Base-by-base conservation (phyloP, 2,888 invertebrate species). In the Gerris lacustris region DNA sequence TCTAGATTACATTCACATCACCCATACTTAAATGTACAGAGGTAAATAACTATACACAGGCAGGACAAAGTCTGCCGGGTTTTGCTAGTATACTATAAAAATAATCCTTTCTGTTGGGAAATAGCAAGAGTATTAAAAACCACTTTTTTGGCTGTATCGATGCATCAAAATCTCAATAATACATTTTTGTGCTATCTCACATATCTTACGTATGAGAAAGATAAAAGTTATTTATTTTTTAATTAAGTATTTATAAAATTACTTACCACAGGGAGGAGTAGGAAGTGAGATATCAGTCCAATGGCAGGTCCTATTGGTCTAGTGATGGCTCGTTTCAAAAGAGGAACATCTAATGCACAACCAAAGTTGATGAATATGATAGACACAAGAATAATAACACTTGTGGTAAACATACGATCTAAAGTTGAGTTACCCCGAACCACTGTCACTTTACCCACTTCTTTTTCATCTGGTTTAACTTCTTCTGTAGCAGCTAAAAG, bases 311-410 rank as follows among this genome's bases (percentile, higher is more conserved):
- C 93, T 17, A 92, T 81, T 0, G 94, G 94, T 73, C 84, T 84
- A 73, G 83, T 85, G 2, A 92, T 75, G 18, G 88, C 88, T 2
- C 83, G 81, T 74, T 84, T 84, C 17, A 93, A 84, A 0, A 87
- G 85, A 0, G 83, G 81, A 86, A 91, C 86, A 79, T 94, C 89
- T 79, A 94, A 83, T 0, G 94, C 92, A 78, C 94, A 93, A 0
- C 95, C 94, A 81, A 94, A 94, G 82, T 94, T 94, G 70, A 95
- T 88, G 78, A 92, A 94, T 76, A 94, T 86, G 68, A 94, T 82
- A 0, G 90, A 88, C 70, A 89, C 87, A 67, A 94, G 84, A 67
- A 86, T 81, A 4, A 88, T 88, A 6, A 94, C 90, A 72, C 90
- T 89, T 64, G 83, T 84, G 0, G 88, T 87, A 78, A 94, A 94